phyloP scores from a whole-genome alignment of 64 coral and sea anemone genomes.

The Dendronephthya gigantea region DNA sequence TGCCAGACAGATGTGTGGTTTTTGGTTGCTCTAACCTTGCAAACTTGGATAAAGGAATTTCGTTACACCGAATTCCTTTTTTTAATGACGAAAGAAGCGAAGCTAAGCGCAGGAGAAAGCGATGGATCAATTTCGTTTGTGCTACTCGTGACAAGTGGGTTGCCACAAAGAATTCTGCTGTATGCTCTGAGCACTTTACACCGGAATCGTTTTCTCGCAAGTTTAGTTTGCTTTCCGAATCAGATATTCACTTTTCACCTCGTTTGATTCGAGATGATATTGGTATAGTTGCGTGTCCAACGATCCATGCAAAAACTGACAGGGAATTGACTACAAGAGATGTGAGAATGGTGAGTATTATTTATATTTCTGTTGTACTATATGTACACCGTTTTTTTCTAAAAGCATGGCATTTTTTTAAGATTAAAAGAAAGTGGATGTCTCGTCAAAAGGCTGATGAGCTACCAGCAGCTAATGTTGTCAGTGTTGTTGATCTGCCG shows the following conservation, averaged over 20 bases:
- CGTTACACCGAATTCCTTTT: neutral
- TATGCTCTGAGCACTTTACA: constrained; percentile 1
- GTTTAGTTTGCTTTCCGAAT: neutral
- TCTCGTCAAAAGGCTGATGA: no score
- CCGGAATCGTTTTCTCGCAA: neutral
- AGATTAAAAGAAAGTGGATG: no score
- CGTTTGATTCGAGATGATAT: neutral
- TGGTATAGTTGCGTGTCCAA: neutral
- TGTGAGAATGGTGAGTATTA: no score
- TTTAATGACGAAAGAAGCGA: neutral
- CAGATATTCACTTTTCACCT: neutral
- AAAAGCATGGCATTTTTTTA: no score
- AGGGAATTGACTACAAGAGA: no score
- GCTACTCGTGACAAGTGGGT: neutral
- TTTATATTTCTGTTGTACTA: no score
- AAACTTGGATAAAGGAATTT: neutral
- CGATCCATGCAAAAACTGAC: neutral
- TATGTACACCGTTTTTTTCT: no score
- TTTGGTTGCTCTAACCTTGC: neutral
- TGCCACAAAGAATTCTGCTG: neutral
- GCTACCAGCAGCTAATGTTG: no score
- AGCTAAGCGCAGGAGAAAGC: constrained; percentile 16
- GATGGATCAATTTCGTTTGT: constrained; percentile 1
- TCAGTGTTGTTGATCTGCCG: no score
- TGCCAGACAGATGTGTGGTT: neutral